A percentile compares a stretch with the other conserved stretches of the same genome.
phyloP scores from a whole-genome alignment of 2,888 invertebrate genomes.

The Drosophila parthenogenetica region DNA sequence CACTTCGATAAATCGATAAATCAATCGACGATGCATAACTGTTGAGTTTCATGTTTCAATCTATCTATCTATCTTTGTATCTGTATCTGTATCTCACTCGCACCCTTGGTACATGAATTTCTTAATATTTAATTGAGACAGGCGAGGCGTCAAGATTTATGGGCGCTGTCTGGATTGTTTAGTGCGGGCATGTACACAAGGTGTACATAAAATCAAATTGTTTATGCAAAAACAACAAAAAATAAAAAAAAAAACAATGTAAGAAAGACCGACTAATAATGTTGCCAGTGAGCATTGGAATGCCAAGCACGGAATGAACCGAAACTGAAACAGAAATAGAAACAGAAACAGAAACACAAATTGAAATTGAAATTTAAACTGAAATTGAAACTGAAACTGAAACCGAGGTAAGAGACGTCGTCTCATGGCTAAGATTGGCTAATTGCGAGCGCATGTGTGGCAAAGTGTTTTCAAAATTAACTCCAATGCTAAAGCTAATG shows the following conservation, averaged over 20 bases:
- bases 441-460: slow-evolving; percentile 67
- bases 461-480: slow-evolving; percentile 62
- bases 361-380: slow-evolving; percentile 20
- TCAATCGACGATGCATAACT: slow-evolving; percentile 52
- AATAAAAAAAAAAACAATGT: slow-evolving; percentile 22
- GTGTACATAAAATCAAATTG: slow-evolving; percentile 64
- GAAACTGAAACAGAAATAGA: slow-evolving; percentile 32
- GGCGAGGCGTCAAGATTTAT: slow-evolving; percentile 64
- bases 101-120: background rate
- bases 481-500: slow-evolving; percentile 62
- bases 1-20: slow-evolving; percentile 52
- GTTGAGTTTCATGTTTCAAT: slow-evolving; percentile 38
- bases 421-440: slow-evolving; percentile 73
- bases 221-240: slow-evolving; percentile 62
- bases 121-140: slow-evolving; percentile 48
- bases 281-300: slow-evolving; percentile 56
- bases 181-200: slow-evolving; percentile 45
- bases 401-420: slow-evolving; percentile 19
- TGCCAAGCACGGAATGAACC: slow-evolving; percentile 59
- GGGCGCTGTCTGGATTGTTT: slow-evolving; percentile 51
- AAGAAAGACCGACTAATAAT: slow-evolving; percentile 37
- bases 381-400: slow-evolving; percentile 15
- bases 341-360: slow-evolving; percentile 9
- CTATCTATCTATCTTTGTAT: background rate
- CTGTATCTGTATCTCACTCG: background rate